These are phyloP conservation scores for Oryzias woworae DNA, from an alignment of 2,113 vertebrate genomes.

Conservation along the genomic window DNA sequence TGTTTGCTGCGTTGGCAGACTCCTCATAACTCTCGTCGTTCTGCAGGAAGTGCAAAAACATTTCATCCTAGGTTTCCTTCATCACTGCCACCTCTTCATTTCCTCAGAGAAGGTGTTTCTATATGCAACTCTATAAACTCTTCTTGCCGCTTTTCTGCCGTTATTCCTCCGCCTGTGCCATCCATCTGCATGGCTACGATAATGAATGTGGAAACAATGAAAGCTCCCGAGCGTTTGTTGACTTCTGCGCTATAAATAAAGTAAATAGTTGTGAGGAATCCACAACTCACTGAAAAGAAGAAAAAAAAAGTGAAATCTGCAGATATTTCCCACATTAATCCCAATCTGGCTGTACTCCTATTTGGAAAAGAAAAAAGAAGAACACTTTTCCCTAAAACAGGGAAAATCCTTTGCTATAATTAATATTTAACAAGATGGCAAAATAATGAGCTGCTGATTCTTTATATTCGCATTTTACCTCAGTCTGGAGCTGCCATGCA, in stretches of 20 bases:
- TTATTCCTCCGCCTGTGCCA: not conserved
- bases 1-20: slow-evolving; percentile 66
- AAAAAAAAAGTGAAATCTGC: slow-evolving; percentile 11
- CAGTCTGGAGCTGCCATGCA: not conserved
- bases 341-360: not conserved
- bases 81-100: slow-evolving; percentile 38
- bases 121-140: slow-evolving; percentile 29
- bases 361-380: not conserved
- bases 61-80: slow-evolving; percentile 22
- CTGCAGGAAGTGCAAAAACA: slow-evolving; percentile 52
- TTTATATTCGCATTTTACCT: no score
- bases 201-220: slow-evolving; percentile 43
- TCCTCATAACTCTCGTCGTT: slow-evolving; percentile 49
- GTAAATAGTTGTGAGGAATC: slow-evolving; percentile 32
- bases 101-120: slow-evolving; percentile 43
- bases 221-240: slow-evolving; percentile 48
- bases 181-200: slow-evolving; percentile 40
- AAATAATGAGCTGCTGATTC: no score
- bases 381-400: not conserved
- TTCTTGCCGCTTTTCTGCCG: slow-evolving; percentile 11
- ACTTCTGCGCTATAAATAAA: slow-evolving; percentile 16
- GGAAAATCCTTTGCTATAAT: not conserved
- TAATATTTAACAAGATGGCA: no score
- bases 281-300: slow-evolving; percentile 8
- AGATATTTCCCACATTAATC: slow-evolving; percentile 23